Conservation (phyloP, 2,797 vertebrate genomes). For the Myotis pilosus region DNA sequence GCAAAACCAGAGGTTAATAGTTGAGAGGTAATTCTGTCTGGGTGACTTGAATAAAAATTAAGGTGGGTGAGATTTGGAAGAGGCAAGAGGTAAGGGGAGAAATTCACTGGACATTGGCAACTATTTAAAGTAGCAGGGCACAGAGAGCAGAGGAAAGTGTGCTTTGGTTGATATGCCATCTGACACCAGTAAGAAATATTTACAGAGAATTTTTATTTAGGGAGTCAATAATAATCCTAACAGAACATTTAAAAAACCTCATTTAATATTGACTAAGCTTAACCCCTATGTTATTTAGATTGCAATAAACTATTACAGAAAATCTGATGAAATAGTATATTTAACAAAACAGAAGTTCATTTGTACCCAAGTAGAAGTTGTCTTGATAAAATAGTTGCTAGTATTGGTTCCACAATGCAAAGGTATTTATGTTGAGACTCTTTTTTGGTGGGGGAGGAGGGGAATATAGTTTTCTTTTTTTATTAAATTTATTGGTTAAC, state of each 20-base stretch:
- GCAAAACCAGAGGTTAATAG: neutral
- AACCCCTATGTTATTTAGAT: neutral
- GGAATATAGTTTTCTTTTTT: neutral
- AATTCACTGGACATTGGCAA: neutral
- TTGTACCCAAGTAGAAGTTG: neutral
- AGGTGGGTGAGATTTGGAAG: neutral
- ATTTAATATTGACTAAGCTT: neutral
- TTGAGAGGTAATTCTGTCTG: neutral
- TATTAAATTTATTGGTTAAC: neutral
- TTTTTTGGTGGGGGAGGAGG: neutral
- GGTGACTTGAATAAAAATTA: neutral
- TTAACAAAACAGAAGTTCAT: neutral
- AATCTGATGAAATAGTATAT: neutral
- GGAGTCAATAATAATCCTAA: neutral
- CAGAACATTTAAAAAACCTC: neutral
- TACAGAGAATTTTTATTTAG: neutral
- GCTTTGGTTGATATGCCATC: neutral
- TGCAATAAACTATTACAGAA: neutral
- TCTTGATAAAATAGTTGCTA: neutral
- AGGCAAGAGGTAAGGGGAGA: neutral
- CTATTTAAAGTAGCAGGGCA: neutral
- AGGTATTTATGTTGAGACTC: neutral
- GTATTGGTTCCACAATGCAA: neutral
- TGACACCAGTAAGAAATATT: neutral
- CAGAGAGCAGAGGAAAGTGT: fast-evolving